Evolutionary conservation across 2,888 invertebrate genomes (phyloP), one percentile per base, ranked within the genome.

Genomic region (Hydroisotoma schaefferi): DNA sequence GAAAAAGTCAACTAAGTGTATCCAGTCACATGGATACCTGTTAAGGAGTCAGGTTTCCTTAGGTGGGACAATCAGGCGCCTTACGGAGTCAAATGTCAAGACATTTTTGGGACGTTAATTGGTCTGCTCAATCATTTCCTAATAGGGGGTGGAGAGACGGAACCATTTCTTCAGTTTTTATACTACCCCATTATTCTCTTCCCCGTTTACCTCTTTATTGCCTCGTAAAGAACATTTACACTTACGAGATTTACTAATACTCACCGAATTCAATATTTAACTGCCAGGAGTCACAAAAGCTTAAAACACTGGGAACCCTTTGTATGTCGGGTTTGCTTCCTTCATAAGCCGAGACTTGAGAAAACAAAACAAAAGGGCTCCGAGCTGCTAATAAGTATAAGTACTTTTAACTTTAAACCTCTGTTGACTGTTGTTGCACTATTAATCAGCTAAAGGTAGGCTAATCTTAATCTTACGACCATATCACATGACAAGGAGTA

Each of bases 1-100:
- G 53, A 53, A 53, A 53, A 53, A 53, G 53, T 53, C 53, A 53
- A 53, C 53, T 40, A 53, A 53, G 53, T 53, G 53, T 53, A 40
- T 53, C 38, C 26, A 38, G 33, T 40, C 25, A 26, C 15, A 37
- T 18, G 33, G 52, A 53, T 53, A 40, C 53, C 53, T 43, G 63
- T 57, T 61, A 51, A 59, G 64, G 70, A 67, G 65, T 70, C 70
- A 64, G 60, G 65, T 71, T 69, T 67, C 69, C 61, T 61, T 68
- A 65, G 68, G 67, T 68, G 70, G 69, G 72, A 70, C 72, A 72
- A 70, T 69, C 68, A 69, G 72, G 70, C 72, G 72, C 72, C 72
- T 64, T 49, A 29, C 48, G 62, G 70, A 70, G 72, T 70, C 72
- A 70, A 69, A 69, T 70, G 72, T 70, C 72, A 72, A 58, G 68